phyloP scores from a whole-genome alignment of 2,113 vertebrate species.

The Toxotes jaculatrix region DNA sequence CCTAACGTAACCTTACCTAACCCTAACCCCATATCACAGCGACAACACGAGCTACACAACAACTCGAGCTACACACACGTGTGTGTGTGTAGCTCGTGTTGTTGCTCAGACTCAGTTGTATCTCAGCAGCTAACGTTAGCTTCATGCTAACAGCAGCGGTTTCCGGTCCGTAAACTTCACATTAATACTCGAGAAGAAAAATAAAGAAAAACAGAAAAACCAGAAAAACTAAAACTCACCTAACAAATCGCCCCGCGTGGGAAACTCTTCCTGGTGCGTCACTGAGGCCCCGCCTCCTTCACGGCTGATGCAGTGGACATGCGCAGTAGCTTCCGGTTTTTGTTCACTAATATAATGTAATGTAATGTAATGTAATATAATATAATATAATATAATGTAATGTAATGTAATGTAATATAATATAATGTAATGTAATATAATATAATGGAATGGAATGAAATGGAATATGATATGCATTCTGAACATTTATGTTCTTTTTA shows the following conservation, averaged over 20 bases:
- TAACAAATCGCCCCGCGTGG: conserved; percentile 15
- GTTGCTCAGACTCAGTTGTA: neutral
- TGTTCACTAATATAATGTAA: neutral
- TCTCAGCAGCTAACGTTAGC: neutral
- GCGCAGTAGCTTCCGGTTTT: conserved; percentile 41
- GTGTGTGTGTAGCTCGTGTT: neutral
- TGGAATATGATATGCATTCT: too few relatives aligned
- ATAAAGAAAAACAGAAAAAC: neutral
- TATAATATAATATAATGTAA: too few relatives aligned
- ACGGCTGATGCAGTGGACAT: conserved; percentile 27
- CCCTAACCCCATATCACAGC: neutral
- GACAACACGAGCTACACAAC: neutral
- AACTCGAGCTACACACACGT: neutral
- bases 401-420: neutral
- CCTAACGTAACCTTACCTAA: too few relatives aligned
- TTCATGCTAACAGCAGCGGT: conserved; percentile 1
- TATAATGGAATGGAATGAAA: too few relatives aligned
- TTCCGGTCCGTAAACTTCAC: neutral
- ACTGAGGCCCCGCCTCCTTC: conserved; percentile 44
- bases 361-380: neutral
- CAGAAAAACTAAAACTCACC: conserved; percentile 17
- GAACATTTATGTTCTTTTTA: too few relatives aligned
- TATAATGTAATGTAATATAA: neutral
- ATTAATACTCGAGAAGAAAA: neutral
- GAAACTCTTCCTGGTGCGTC: conserved; percentile 58